A percentile compares a stretch with the other conserved stretches of the same genome.
phyloP scores from a whole-genome alignment of 2,797 vertebrate species.

The Acanthopagrus latus region DNA sequence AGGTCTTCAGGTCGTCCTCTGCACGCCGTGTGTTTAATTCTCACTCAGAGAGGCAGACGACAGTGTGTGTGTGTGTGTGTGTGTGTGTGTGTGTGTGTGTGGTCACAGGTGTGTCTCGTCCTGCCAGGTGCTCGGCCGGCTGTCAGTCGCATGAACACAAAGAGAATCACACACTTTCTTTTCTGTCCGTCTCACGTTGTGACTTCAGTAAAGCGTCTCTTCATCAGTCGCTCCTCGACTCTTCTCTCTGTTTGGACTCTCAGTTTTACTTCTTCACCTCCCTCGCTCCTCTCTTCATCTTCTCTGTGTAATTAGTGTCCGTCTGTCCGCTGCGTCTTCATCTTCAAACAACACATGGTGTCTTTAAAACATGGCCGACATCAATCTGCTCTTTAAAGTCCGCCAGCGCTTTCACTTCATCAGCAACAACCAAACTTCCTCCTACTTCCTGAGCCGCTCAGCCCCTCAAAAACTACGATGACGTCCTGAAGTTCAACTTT shows the following conservation, averaged over 20 bases:
- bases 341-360: slow-evolving; percentile 71
- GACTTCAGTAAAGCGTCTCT: background rate
- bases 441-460: slow-evolving; percentile 15
- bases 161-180: slow-evolving; percentile 8
- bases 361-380: slow-evolving; percentile 47
- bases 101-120: slow-evolving; percentile 22
- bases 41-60: background rate
- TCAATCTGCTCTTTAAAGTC: slow-evolving; percentile 61
- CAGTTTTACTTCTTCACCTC: slow-evolving; percentile 15
- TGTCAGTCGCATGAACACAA: slow-evolving; percentile 14
- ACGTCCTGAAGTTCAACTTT: background rate
- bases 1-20: background rate
- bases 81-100: slow-evolving; percentile 37
- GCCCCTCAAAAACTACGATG: too few relatives aligned
- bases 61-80: slow-evolving; percentile 27
- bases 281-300: background rate
- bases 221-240: slow-evolving; percentile 39
- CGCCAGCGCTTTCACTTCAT: slow-evolving; percentile 34
- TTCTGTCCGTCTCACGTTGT: background rate
- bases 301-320: slow-evolving; percentile 54
- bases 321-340: slow-evolving; percentile 62
- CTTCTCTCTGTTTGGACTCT: slow-evolving; percentile 15
- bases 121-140: slow-evolving; percentile 37
- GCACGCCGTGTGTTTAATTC: background rate
- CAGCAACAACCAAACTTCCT: slow-evolving; percentile 48